Evolutionary conservation across 2,113 vertebrate genomes (phyloP), one percentile per base, ranked within the genome.

Genomic region (Podarcis cretensis): DNA sequence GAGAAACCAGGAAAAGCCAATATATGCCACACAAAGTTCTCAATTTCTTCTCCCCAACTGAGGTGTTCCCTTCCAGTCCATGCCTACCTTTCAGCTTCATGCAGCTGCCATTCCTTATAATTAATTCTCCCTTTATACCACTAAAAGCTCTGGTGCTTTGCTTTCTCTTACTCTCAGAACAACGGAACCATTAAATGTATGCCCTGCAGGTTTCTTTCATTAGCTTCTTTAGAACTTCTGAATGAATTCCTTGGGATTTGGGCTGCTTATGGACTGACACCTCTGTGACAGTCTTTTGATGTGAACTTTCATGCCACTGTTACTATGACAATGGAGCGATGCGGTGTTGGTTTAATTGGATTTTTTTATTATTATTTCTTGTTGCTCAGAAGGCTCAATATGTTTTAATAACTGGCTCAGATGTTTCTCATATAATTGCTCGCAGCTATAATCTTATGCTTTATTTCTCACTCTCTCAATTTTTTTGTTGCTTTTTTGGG

Each of bases 141-240:
- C 63, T 43, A 83, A 90, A 80, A 95, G 48, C 32, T 74, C 71
- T 57, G 76, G 85, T 89, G 65, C 27, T 74, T 86, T 92, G 43
- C 87, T 68, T 90, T 73, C 93, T 75, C 89, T 93, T 90, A 92
- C 30, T 74, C 65, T 89, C 92, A 90, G 91, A 94, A 83, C 82
- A 92, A 77, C 80, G 86, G 81, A 91, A 30, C 84, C 73, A 84
- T 84, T 89, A 90, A 94, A 71, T 75, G 90, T 89, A 89, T 86
- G 89, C 90, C 81, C 92, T 87, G 83, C 90, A 92, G 91, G 92
- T 73, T 90, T 90, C 87, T 95, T 93, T 95, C 91, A 92, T 92
- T 95, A 94, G 84, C 87, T 94, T 87, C 94, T 94, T 95, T 96
- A 95, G 92, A 96, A 95, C 91, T 94, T 93, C 83, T 35, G 85